phyloP scores from a whole-genome alignment of 1,140 invertebrate species.

The Amyelois transitella region DNA sequence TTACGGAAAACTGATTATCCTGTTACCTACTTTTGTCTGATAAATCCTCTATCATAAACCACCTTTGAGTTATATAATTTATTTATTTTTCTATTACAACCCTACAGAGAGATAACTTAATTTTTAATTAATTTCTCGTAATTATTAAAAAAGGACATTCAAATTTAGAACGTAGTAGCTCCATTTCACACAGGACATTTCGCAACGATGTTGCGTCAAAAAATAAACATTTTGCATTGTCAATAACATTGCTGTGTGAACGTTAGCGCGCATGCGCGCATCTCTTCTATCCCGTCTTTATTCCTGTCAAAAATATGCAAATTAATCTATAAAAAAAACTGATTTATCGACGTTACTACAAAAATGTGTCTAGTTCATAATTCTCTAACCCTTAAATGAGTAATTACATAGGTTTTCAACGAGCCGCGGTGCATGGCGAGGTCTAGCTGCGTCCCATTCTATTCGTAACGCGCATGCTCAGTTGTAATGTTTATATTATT shows the following conservation, averaged over 20 bases:
- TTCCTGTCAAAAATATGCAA: slow-evolving; percentile 70
- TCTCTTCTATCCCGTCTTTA: slow-evolving; percentile 19
- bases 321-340: slow-evolving; percentile 69
- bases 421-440: background rate
- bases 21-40: slow-evolving; percentile 16
- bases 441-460: slow-evolving; percentile 51
- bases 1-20: slow-evolving; percentile 41
- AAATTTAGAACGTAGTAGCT: background rate
- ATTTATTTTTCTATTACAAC: too few relatives aligned
- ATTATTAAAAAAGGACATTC: too few relatives aligned
- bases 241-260: slow-evolving; percentile 55
- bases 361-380: slow-evolving; percentile 37
- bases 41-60: background rate
- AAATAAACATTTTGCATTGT: slow-evolving; percentile 72
- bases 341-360: slow-evolving; percentile 50
- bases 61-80: too few relatives aligned
- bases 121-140: too few relatives aligned
- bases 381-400: slow-evolving; percentile 6
- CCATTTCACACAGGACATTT: slow-evolving; percentile 24
- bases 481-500: slow-evolving; percentile 76
- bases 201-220: slow-evolving; percentile 53
- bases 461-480: slow-evolving; percentile 59
- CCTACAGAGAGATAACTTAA: too few relatives aligned
- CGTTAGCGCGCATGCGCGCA: slow-evolving; percentile 47
- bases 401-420: slow-evolving; percentile 8